A percentile compares a stretch with the other conserved stretches of the same genome.
Evolutionary conservation across 2,888 invertebrate genomes (phyloP).

Genomic region (Parnassius orleans): DNA sequence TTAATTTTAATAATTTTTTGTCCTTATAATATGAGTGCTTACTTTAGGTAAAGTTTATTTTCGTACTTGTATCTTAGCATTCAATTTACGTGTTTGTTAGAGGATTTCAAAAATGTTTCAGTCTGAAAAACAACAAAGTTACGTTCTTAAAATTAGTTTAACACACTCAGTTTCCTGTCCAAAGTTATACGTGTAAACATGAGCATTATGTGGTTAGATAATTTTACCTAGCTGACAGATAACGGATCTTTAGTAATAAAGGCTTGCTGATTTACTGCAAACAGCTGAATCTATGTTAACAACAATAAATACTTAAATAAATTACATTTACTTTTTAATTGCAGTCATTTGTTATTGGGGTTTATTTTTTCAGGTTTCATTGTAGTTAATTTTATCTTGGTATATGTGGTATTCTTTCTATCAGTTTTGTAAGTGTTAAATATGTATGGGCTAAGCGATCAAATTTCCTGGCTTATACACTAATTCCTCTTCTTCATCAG

Average conservation of each 20-base stretch:
- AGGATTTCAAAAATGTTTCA: too few species aligned
- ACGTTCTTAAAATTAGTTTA: slow-evolving; percentile 20
- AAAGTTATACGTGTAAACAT: slow-evolving; percentile 42
- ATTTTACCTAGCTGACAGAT: slow-evolving; percentile 43
- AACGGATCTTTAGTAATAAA: slow-evolving; percentile 52
- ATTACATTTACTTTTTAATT: slow-evolving; percentile 16
- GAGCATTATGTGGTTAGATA: slow-evolving; percentile 44
- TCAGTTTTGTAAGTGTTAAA: too few species aligned
- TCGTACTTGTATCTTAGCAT: too few species aligned
- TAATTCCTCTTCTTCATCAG: too few species aligned
- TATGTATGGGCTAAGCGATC: too few species aligned
- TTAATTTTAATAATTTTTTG: too few species aligned
- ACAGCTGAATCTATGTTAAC: slow-evolving; percentile 44
- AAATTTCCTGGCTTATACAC: too few species aligned
- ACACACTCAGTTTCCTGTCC: slow-evolving; percentile 20
- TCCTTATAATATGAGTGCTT: too few species aligned
- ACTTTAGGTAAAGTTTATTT: too few species aligned
- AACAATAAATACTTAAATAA: slow-evolving; percentile 23
- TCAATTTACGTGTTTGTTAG: too few species aligned
- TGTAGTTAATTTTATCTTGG: too few species aligned
- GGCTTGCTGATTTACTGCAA: slow-evolving; percentile 48
- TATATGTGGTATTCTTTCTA: too few species aligned
- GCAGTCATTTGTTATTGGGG: background rate
- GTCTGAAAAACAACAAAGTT: slow-evolving; percentile 4
- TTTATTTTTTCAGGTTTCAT: slow-evolving; percentile 9